Conservation (phyloP, 1,140 invertebrate species). For the Neodiprion virginianus region DNA sequence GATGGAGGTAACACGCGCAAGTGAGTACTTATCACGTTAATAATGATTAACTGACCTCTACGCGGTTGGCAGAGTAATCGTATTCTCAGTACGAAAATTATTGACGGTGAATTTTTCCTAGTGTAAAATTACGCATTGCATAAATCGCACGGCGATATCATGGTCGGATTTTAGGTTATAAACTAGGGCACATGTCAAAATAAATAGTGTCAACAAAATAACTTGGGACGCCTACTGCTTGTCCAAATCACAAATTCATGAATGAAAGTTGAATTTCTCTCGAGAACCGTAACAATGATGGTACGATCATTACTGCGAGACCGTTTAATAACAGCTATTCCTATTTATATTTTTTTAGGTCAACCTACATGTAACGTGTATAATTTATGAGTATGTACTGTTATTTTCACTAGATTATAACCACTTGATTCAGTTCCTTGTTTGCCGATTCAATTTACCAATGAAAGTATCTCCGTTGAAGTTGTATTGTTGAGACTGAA, state of each 20-base stretch:
- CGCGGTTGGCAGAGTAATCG: neutral
- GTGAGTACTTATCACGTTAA: conserved; percentile 32
- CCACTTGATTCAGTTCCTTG: neutral
- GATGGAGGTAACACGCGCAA: conserved; percentile 46
- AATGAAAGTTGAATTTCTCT: neutral
- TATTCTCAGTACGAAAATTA: neutral
- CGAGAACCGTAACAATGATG: neutral
- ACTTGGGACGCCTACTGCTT: neutral
- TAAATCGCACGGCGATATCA: neutral
- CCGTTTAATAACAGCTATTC: neutral
- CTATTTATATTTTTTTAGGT: neutral
- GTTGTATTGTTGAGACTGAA: neutral
- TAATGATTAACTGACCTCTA: neutral
- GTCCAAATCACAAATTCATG: neutral
- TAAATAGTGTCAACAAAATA: conserved; percentile 12
- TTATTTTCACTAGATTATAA: neutral
- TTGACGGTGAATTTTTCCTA: neutral
- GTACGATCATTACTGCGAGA: neutral
- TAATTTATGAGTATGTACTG: neutral
- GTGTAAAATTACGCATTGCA: neutral
- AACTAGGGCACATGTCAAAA: conserved; percentile 16
- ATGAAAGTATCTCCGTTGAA: neutral
- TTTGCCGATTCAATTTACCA: neutral
- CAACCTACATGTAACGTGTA: neutral
- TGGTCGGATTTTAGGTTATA: conserved; percentile 10